Base-by-base conservation (phyloP, 2,797 vertebrate species). In the Benthosema pterotum region DNA sequence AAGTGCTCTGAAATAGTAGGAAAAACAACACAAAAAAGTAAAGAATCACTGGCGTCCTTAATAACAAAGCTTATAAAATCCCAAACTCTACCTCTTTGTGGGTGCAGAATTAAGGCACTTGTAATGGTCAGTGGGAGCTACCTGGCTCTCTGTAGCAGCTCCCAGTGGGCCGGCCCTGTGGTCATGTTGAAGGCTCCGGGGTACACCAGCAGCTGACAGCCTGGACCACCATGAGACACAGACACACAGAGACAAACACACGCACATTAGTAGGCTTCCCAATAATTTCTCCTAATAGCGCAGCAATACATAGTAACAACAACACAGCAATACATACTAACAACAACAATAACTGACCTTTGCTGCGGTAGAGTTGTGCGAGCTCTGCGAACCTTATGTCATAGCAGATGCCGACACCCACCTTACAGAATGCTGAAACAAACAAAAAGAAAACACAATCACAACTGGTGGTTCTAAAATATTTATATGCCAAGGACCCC, bases 371-470 rank as follows among this genome's bases (percentile, higher is more conserved):
- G 82, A 99, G 88, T 58, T 99, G 98, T 5, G 98, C 97, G 14
- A 99, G 94, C 79, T 99, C 98, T 28, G 97, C 91, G 77, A 99
- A 99, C 63, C 98, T 93, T 1, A 99, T 93, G 78, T 99, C 97
- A 0, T 99, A 99, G 89, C 98, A 99, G 83, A 99, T 99, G 51
- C 98, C 98, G n/a, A 99, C 92, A 11, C 98, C 98, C 56, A 99
- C 94, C 89, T 93, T 96, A 84, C 98, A 99, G 90, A 93, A 98
- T 0, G 96, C 98, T 99, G 91, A 38, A 43, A 57, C 72, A 18
- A 50, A 42, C 53, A 51, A n/a, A 15, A 7, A 52, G 19, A 22
- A 22, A 2, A 22, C 2, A 22, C 19, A 22, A 2, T 22, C 1
- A 25, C 22, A 25, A 25, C 22, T 5, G 22, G 22, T 25, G 22